Conservation (phyloP, 2,888 invertebrate species). For the Sacculina carcini region DNA sequence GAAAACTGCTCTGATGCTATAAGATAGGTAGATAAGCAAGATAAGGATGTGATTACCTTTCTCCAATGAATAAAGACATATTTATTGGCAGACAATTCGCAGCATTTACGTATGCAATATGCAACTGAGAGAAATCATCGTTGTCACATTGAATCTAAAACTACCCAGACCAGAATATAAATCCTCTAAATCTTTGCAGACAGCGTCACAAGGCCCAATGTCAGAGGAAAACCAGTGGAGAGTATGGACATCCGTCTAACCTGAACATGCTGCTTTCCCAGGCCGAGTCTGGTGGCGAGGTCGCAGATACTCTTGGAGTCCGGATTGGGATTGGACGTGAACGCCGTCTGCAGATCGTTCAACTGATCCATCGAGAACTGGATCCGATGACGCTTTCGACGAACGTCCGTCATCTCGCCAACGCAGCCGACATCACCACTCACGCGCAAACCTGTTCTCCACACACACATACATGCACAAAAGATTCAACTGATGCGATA, state of each 20-base stretch:
- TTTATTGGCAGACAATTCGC: no score
- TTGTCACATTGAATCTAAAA: no score
- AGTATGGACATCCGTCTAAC: background rate
- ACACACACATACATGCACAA: no score
- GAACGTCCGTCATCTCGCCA: background rate
- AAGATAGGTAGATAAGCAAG: no score
- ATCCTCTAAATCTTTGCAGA: background rate
- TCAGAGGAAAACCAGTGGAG: background rate
- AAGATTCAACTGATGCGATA: background rate
- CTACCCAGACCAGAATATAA: no score
- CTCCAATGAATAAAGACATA: no score
- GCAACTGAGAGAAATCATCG: no score
- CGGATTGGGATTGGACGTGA: background rate
- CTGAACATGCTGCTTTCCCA: conserved; percentile 1
- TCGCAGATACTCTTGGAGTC: conserved; percentile 1
- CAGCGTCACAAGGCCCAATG: background rate
- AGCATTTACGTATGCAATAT: no score
- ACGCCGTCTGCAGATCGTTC: background rate
- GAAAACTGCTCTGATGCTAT: no score
- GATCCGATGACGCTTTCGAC: background rate
- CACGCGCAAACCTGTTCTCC: no score
- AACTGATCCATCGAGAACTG: background rate
- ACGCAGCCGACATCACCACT: background rate
- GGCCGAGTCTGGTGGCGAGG: background rate
- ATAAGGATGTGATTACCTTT: no score